Conservation (phyloP, 2,888 invertebrate species). For the Eueremaeus valkanovi region DNA sequence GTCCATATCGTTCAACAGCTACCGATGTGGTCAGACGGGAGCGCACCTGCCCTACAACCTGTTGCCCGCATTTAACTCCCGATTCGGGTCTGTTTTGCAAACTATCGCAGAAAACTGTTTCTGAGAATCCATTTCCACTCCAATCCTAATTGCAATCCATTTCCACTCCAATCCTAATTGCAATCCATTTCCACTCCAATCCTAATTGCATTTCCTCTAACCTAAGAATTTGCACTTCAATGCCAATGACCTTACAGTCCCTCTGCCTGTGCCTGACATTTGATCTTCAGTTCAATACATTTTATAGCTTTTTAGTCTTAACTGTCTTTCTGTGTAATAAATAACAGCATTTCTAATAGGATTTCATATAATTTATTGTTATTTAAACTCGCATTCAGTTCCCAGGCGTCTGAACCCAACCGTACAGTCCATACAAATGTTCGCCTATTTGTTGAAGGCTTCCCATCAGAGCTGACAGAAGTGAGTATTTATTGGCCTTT, state of each 20-base stretch:
- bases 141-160: background rate
- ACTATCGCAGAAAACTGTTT: background rate
- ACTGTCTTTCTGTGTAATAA: background rate
- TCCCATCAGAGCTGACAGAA: slow-evolving; percentile 19
- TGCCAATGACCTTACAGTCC: too few relatives aligned
- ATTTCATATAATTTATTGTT: background rate
- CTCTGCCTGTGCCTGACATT: too few relatives aligned
- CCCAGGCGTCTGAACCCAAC: background rate
- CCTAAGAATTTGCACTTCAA: background rate
- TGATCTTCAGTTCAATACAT: too few relatives aligned
- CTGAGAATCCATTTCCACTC: background rate
- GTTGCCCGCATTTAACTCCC: background rate
- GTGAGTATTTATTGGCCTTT: slow-evolving; percentile 15
- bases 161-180: background rate
- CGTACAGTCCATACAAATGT: background rate
- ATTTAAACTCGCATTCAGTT: background rate
- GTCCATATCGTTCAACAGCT: slow-evolving; percentile 4
- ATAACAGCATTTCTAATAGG: background rate
- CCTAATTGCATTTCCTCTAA: background rate
- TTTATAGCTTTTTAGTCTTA: too few relatives aligned
- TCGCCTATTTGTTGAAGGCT: slow-evolving; percentile 16
- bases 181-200: background rate
- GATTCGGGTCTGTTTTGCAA: slow-evolving; percentile 3
- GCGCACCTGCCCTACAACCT: background rate
- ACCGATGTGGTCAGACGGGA: background rate